These are phyloP conservation scores for Bugulina stolonifera DNA, from an alignment of 2,888 invertebrate species.

Conservation along the genomic window DNA sequence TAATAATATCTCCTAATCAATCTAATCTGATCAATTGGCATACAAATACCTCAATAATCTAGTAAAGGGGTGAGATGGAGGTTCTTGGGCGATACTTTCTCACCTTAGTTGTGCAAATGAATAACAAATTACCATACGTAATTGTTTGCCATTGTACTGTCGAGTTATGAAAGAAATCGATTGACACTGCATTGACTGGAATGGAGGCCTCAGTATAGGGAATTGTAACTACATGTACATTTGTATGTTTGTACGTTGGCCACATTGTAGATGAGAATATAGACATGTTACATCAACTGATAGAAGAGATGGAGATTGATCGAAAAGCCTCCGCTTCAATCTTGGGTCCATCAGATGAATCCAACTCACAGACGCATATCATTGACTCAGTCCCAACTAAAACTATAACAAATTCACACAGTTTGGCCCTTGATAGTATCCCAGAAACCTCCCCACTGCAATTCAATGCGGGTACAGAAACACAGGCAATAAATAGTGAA, in stretches of 20 bases:
- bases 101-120: no score
- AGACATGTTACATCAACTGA: conserved; percentile 21
- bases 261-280: conserved; percentile 5
- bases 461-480: no score
- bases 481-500: no score
- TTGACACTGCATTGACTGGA: neutral
- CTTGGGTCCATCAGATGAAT: no score
- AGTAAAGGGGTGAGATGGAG: neutral
- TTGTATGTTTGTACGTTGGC: neutral
- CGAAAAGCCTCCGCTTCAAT: neutral
- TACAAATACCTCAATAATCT: neutral
- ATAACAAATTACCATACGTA: no score
- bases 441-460: neutral
- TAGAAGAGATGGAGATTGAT: conserved; percentile 21
- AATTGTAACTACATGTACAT: neutral
- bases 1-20: no score
- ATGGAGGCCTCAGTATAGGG: no score
- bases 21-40: neutral
- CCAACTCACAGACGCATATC: neutral
- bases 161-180: neutral
- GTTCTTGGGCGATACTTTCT: no score
- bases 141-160: no score
- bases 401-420: neutral
- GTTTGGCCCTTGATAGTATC: neutral
- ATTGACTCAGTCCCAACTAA: neutral